A percentile compares a stretch with the other conserved stretches of the same genome.
phyloP scores from a whole-genome alignment of 2,113 vertebrate species.

The Scophthalmus maximus region DNA sequence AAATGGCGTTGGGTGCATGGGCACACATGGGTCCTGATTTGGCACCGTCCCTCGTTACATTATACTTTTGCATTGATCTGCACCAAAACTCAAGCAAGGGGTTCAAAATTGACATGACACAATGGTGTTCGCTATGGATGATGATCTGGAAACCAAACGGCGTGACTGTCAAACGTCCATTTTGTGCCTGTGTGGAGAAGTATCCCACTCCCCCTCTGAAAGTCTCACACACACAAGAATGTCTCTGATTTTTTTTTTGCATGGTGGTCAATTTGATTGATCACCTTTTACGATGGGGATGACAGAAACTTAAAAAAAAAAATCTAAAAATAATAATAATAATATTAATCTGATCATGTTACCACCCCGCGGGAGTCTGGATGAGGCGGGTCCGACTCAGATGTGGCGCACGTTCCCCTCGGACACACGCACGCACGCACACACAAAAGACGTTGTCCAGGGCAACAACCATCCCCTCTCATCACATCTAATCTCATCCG shows the following conservation, averaged over 20 bases:
- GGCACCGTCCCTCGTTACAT: neutral
- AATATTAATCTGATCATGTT: too few species aligned
- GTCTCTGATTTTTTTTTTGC: too few species aligned
- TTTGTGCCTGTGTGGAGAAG: neutral
- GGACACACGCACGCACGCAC: too few species aligned
- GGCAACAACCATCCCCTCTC: neutral
- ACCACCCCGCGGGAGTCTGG: slow-evolving; percentile 30
- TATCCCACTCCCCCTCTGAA: too few species aligned
- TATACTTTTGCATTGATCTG: slow-evolving; percentile 1
- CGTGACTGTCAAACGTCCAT: neutral
- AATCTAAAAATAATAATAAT: too few species aligned
- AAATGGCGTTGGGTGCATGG: too few species aligned
- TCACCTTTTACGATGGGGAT: too few species aligned
- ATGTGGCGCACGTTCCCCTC: slow-evolving; percentile 17
- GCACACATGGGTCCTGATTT: too few species aligned
- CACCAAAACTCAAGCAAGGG: neutral
- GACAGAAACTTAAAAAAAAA: too few species aligned
- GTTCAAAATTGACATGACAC: neutral
- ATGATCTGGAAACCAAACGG: neutral
- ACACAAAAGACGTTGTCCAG: neutral
- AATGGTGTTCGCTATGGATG: neutral
- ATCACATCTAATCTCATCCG: neutral
- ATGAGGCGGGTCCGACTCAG: neutral
- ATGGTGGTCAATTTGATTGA: too few species aligned
- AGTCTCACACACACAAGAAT: too few species aligned